Base-by-base conservation (phyloP, 2,888 invertebrate species). In the Pterostichus niger region DNA sequence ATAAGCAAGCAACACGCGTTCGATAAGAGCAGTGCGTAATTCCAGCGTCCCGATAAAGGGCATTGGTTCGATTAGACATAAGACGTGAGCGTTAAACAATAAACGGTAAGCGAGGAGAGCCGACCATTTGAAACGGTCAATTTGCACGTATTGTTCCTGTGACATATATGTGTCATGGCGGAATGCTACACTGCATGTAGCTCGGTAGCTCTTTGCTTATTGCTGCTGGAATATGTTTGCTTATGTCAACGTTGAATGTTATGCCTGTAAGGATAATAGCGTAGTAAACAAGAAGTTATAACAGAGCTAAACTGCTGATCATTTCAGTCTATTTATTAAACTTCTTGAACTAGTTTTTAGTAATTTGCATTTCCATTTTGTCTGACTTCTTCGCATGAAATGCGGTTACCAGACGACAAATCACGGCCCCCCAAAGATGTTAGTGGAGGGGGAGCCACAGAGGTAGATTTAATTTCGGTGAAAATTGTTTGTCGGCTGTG, bases 151-250 rank as follows among this genome's bases (percentile, higher is more conserved):
- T 68, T 68, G 68, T 35, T 15, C 40, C 7, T 44, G 13, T 35
- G 35, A 68, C 68, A 33, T 68, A 68, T 68, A 68, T 35, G 44
- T 54, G 54, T 54, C 54, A 54, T 54, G 54, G 40, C 40, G 40
- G 40, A 24, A 49, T 49, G 13, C 10, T 49, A 49, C 13, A 4
- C 49, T 15, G 54, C 10, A 5, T 15, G 54, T 9, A 4, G 54
- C 54, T 54, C 13, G 17, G 49, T 13, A 13, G 13, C 49, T 49
- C 13, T 49, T 49, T 49, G 49, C 49, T 49, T 49, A 49, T 49
- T 49, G 13, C 10, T 40, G 6, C 40, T 40, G 24, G 24, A 3
- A 24, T 24, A 24, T 24, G 54, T 54, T 54, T 15, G 54, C 54
- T 17, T 54, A 6, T 11, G n/a, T 11, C n/a, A 54, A 17, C 13